A percentile compares a stretch with the other conserved stretches of the same genome.
These are phyloP conservation scores for Stigmatopora nigra DNA, from an alignment of 2,113 vertebrate genomes.

Conservation along the genomic window DNA sequence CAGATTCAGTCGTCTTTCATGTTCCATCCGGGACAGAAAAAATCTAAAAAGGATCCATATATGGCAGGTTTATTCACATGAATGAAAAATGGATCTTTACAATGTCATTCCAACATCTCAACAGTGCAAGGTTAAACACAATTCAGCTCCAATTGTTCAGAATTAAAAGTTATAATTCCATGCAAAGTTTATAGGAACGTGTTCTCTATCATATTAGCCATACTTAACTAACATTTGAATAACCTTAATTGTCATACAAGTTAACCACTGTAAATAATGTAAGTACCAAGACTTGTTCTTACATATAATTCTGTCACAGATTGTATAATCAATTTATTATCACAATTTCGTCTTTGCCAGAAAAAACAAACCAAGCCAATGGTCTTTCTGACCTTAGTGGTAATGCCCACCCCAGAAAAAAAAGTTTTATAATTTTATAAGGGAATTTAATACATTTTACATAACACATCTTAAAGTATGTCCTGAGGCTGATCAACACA, in stretches of 20 bases:
- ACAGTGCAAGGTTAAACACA: not conserved
- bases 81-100: not conserved
- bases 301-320: not conserved
- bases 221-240: not conserved
- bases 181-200: not conserved
- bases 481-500: not conserved
- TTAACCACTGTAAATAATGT: constrained; percentile 1
- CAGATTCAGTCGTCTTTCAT: not conserved
- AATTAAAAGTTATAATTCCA: not conserved
- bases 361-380: not conserved
- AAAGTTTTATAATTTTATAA: not conserved
- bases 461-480: too few relatives aligned
- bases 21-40: not conserved
- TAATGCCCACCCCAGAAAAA: not conserved
- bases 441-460: not conserved
- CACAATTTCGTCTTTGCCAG: not conserved
- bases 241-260: not conserved
- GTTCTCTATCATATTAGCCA: not conserved
- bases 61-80: not conserved
- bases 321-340: not conserved
- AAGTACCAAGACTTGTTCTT: not conserved
- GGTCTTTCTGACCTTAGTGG: not conserved
- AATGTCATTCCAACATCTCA: not conserved
- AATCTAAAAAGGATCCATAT: not conserved
- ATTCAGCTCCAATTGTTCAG: not conserved